Evolutionary conservation across 2,888 invertebrate species (phyloP), one percentile per base, ranked within the genome.

Genomic region (Abscondita cerata): DNA sequence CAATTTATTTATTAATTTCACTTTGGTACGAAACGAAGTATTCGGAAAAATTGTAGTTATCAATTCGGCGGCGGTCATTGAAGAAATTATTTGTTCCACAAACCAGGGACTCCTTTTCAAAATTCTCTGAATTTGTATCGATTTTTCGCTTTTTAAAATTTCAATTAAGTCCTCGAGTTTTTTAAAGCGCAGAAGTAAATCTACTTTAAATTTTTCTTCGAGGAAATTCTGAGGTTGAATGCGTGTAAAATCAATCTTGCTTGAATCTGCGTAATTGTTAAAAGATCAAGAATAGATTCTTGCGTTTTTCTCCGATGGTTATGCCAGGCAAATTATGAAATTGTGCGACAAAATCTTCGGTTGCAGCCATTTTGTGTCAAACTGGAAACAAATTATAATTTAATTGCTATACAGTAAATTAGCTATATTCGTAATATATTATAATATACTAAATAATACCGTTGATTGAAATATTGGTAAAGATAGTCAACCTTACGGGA

Each of bases 81-180:
- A 34, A 20, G 33, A 25, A 16, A 67, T 62, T 2, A 25, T 51
- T 15, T 52, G 46, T 16, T 65, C 55, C 9, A 59, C 52, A 41
- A 68, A 62, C 68, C 64, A 66, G 2, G 40, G 16, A 3, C 16
- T 20, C n/a, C 44, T 36, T 51, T 61, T 67, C 9, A 68, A 58
- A 52, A 67, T 46, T 44, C 50, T 58, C 3, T 47, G 9, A 25
- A 66, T 56, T 2, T 53, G 50, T 6, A 36, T 12, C 1, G 47
- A 19, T 56, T 65, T 67, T 46, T 59, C 63, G 33, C 44, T 20
- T 53, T 65, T 63, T 9, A 67, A 20, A 1, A 67, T 31, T 47
- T 67, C 61, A 5, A 65, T n/a, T 2, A 64, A 16, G 6, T 61
- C 52, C 2, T 44, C 40, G 16, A 56, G 25, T 50, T 44, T 59